phyloP scores from a whole-genome alignment of 2,888 invertebrate genomes.

The Griposia aprilina region DNA sequence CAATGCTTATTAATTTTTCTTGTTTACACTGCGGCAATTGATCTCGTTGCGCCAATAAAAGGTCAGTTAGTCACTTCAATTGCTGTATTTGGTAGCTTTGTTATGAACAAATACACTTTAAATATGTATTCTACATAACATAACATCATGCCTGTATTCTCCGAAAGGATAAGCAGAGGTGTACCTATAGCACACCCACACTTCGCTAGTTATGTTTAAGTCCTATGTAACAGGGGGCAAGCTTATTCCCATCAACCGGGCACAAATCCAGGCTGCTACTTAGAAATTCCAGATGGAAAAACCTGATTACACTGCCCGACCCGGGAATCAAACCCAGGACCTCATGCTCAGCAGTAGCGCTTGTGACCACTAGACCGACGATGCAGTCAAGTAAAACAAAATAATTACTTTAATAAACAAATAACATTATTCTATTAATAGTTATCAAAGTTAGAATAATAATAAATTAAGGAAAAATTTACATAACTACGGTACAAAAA shows the following conservation, averaged over 20 bases:
- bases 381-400: not conserved
- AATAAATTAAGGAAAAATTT: constrained; percentile 16
- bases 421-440: not conserved
- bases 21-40: constrained; percentile 68
- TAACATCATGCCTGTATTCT: not conserved
- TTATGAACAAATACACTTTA: not conserved
- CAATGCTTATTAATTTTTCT: constrained; percentile 67
- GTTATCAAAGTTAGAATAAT: not conserved
- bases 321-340: not conserved
- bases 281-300: not conserved
- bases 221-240: too few relatives aligned
- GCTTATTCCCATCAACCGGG: too few relatives aligned
- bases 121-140: not conserved
- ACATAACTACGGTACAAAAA: not conserved
- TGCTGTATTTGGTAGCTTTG: constrained; percentile 31
- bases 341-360: not conserved
- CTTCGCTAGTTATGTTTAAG: not conserved
- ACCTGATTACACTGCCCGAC: not conserved
- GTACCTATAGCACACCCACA: not conserved
- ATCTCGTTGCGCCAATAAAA: constrained; percentile 67
- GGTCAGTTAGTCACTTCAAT: constrained; percentile 60
- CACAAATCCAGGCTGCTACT: not conserved
- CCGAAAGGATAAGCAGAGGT: not conserved
- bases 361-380: not conserved
- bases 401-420: not conserved